These are phyloP conservation scores for Xenus cinereus DNA, from an alignment of 2,113 vertebrate genomes.

Conservation along the genomic window DNA sequence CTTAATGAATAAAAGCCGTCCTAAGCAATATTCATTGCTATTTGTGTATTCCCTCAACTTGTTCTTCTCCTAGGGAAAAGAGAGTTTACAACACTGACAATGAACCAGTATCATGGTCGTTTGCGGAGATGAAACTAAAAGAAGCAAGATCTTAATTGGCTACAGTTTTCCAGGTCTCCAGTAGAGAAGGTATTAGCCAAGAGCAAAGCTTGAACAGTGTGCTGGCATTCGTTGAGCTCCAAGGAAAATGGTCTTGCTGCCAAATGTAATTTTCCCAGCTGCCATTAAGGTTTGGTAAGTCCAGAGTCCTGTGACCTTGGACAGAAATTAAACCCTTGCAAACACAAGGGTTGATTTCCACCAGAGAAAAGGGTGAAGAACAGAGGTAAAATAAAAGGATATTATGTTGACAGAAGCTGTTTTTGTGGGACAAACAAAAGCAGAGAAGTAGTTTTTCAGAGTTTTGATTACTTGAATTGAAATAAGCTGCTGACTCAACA, in stretches of 20 bases:
- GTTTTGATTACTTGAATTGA: constrained; percentile 40
- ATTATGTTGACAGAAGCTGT: neutral
- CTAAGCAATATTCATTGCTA: neutral
- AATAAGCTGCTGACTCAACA: constrained; percentile 51
- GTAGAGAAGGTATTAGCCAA: neutral
- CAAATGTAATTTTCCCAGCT: constrained; percentile 19
- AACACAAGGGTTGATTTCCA: neutral
- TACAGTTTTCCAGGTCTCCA: neutral
- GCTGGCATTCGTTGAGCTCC: neutral
- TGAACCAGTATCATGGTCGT: neutral
- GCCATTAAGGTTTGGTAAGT: neutral
- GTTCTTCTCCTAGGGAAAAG: neutral
- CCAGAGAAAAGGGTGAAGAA: neutral
- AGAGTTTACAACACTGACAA: neutral
- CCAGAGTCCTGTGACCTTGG: neutral
- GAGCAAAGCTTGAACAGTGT: neutral
- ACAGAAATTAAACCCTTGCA: neutral
- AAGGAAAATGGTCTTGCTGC: neutral
- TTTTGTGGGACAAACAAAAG: constrained; percentile 27
- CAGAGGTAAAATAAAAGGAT: constrained; percentile 3
- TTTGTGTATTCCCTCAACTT: neutral
- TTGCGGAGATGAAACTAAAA: neutral
- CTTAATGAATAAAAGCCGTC: neutral
- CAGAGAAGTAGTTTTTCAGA: constrained; percentile 7
- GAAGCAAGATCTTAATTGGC: neutral